phyloP scores from a whole-genome alignment of 1,140 invertebrate genomes.

The Trigoniulus corallinus region DNA sequence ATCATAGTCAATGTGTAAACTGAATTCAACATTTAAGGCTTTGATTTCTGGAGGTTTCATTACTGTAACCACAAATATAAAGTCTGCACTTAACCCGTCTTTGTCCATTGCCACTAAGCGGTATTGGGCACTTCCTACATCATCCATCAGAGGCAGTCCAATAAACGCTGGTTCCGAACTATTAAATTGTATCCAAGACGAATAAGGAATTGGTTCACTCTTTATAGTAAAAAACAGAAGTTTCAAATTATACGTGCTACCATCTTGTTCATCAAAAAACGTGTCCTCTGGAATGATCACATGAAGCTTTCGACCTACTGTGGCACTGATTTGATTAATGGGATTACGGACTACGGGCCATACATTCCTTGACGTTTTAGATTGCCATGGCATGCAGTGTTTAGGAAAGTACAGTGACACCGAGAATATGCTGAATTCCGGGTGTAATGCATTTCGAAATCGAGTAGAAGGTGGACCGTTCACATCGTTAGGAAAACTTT shows the following conservation, averaged over 20 bases:
- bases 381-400: slow-evolving; percentile 13
- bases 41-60: slow-evolving; percentile 23
- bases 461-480: slow-evolving; percentile 34
- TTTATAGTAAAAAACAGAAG: slow-evolving; percentile 55
- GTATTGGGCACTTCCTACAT: slow-evolving; percentile 55
- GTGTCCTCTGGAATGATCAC: slow-evolving; percentile 65
- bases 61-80: slow-evolving; percentile 61
- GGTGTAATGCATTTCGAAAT: slow-evolving; percentile 14
- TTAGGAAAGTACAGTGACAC: slow-evolving; percentile 15
- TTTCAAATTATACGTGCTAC: slow-evolving; percentile 48
- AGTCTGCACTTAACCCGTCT: slow-evolving; percentile 46
- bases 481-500: slow-evolving; percentile 32
- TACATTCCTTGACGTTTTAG: slow-evolving; percentile 32
- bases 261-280: slow-evolving; percentile 76
- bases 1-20: slow-evolving; percentile 52
- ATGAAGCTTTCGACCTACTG: slow-evolving; percentile 54
- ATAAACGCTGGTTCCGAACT: slow-evolving; percentile 74
- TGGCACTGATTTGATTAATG: slow-evolving; percentile 63
- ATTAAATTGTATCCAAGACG: slow-evolving; percentile 82
- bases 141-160: slow-evolving; percentile 50
- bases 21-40: slow-evolving; percentile 37
- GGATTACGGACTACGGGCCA: slow-evolving; percentile 60
- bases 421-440: slow-evolving; percentile 16
- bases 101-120: slow-evolving; percentile 49
- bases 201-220: slow-evolving; percentile 39